Evolutionary conservation across 2,797 vertebrate genomes (phyloP), one percentile per base, ranked within the genome.

Genomic region (Gymnoscopelus microlampas): DNA sequence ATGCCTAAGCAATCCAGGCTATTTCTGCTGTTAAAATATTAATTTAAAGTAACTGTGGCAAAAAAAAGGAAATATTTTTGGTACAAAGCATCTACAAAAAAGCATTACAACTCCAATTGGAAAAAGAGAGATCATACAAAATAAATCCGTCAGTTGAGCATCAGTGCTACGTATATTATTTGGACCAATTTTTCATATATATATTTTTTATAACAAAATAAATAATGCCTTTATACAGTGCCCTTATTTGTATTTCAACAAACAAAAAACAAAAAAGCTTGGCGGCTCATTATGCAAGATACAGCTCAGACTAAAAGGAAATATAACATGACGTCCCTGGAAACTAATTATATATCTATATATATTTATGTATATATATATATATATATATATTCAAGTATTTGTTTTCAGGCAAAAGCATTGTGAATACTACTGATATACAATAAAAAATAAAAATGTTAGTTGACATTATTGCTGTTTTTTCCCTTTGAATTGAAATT

Each of bases 221-320:
- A 96, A 96, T 96, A 96, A 96, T 95, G 94, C 93, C 93, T 94
- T 96, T 96, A 94, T 96, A 95, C 95, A 96, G 95, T 96, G 95
- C 95, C 94, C 94, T 94, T 94, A 93, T 93, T 94, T 95, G 93
- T 94, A 94, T 89, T 94, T 92, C 91, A 93, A 91, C 93, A 89
- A 94, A 95, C 93, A 93, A 44, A 44, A 44, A 95, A 96, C 87
- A 93, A 93, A 94, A 90, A 93, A 94, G 93, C 93, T 93, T 94
- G 92, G 91, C 93, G 93, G 94, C 94, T 95, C 94, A 95, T 94
- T 94, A 94, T 87, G 94, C 94, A 94, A 94, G 92, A 93, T 94
- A 94, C 94, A 94, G 93, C 94, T 95, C 93, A 95, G 95, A 95
- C 94, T 95, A 96, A 95, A 93, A 93, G 91, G 94, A 93, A 95